These are phyloP conservation scores for Boloria euphrosyne DNA, from an alignment of 2,888 invertebrate genomes.

Conservation along the genomic window DNA sequence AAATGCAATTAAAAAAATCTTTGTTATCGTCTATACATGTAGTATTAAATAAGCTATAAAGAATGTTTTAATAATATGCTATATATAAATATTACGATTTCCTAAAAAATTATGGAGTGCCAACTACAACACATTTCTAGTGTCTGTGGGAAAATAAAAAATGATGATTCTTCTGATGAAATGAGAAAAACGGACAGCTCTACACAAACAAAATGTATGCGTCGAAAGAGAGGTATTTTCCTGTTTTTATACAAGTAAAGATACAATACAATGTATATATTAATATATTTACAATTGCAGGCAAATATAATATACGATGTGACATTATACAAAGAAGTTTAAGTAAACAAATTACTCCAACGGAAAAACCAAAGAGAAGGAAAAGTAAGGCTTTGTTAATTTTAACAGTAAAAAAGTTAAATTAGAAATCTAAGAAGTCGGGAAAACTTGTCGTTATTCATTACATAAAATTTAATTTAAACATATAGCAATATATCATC, in stretches of 20 bases:
- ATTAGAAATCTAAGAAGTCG: no score
- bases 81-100: background rate
- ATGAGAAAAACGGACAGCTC: conserved; percentile 47
- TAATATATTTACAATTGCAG: conserved; percentile 15
- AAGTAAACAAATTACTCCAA: conserved; percentile 49
- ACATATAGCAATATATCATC: no score
- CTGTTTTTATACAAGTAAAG: background rate
- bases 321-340: conserved; percentile 36
- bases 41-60: no score
- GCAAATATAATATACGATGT: conserved; percentile 32
- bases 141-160: conserved; percentile 33
- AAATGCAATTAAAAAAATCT: no score
- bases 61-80: background rate
- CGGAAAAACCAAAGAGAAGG: conserved; percentile 52
- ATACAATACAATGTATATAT: background rate
- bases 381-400: conserved; percentile 49
- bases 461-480: no score
- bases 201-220: conserved; percentile 54
- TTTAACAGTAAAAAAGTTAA: background rate
- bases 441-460: no score
- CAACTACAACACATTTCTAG: conserved; percentile 7
- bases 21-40: no score
- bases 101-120: conserved; percentile 13
- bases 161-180: conserved; percentile 39
- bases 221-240: conserved; percentile 33